Conservation (phyloP, 2,888 invertebrate genomes). For the Sympetrum striolatum region DNA sequence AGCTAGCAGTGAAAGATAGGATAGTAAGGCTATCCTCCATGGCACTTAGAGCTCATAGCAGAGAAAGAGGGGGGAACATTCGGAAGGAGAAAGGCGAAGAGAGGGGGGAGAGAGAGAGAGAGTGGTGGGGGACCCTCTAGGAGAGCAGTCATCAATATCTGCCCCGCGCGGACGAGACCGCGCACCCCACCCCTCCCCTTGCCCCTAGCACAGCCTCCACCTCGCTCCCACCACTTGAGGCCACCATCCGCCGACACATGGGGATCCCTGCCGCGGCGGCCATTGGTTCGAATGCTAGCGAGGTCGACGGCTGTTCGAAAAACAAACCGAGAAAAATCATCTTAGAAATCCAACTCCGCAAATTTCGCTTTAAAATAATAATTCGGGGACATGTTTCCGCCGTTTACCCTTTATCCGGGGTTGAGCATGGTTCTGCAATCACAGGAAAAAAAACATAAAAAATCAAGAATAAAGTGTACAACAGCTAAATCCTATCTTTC, state of each 20-base stretch:
- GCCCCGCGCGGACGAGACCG: conserved; percentile 43
- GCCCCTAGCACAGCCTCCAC: background rate
- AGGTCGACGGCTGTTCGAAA: background rate
- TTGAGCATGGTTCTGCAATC: too few relatives aligned
- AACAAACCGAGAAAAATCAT: background rate
- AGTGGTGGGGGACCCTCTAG: conserved; percentile 9
- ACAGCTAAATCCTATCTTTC: too few relatives aligned
- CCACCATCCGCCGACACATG: conserved; percentile 27
- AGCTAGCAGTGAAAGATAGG: background rate
- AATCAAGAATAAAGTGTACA: too few relatives aligned
- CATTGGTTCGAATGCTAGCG: background rate
- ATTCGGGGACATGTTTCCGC: background rate
- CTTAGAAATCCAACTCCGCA: background rate
- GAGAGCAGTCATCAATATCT: conserved; percentile 42
- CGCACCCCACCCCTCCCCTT: conserved; percentile 10
- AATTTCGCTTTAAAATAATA: background rate
- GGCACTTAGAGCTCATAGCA: background rate
- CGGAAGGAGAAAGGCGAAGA: background rate
- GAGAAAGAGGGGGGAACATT: background rate
- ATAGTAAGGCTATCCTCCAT: conserved; percentile 31
- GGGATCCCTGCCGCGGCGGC: background rate
- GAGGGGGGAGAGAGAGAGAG: background rate
- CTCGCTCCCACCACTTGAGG: background rate
- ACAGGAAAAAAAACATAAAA: too few relatives aligned
- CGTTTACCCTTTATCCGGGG: too few relatives aligned